Evolutionary conservation across 2,888 invertebrate genomes (phyloP).

Genomic region (Sphaeridia pumilis): DNA sequence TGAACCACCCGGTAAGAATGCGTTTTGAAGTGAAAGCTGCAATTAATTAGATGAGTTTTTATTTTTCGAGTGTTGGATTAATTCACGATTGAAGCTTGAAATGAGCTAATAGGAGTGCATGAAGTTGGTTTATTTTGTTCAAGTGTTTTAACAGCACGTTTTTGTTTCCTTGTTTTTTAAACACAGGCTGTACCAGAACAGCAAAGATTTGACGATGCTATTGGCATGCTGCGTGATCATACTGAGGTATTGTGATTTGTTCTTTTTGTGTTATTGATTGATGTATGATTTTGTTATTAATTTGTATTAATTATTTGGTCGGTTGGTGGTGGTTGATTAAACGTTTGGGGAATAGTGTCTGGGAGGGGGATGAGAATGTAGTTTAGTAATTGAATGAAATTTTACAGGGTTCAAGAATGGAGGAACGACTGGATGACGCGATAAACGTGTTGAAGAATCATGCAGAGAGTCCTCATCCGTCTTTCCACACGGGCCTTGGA

Average conservation of each 20-base stretch:
- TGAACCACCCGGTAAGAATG: conserved; percentile 16
- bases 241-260: conserved; percentile 61
- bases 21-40: conserved; percentile 23
- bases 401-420: conserved; percentile 76
- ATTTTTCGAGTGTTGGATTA: too few species aligned
- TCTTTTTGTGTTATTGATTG: conserved; percentile 15
- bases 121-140: conserved; percentile 28
- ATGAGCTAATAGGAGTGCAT: too few species aligned
- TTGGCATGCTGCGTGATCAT: conserved; percentile 79
- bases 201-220: conserved; percentile 73
- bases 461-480: conserved; percentile 68
- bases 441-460: conserved; percentile 90
- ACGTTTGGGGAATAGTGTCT: too few species aligned
- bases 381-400: too few species aligned
- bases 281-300: too few species aligned
- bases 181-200: conserved; percentile 42
- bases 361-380: too few species aligned
- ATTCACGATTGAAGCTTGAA: too few species aligned
- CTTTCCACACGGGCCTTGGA: conserved; percentile 32
- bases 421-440: conserved; percentile 87
- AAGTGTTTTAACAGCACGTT: conserved; percentile 36
- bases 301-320: too few species aligned
- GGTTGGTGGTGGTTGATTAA: too few species aligned
- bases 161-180: conserved; percentile 44
- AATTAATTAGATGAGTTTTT: too few species aligned